These are phyloP conservation scores for Fragum whitleyi DNA, from an alignment of 2,888 invertebrate genomes.

Conservation along the genomic window DNA sequence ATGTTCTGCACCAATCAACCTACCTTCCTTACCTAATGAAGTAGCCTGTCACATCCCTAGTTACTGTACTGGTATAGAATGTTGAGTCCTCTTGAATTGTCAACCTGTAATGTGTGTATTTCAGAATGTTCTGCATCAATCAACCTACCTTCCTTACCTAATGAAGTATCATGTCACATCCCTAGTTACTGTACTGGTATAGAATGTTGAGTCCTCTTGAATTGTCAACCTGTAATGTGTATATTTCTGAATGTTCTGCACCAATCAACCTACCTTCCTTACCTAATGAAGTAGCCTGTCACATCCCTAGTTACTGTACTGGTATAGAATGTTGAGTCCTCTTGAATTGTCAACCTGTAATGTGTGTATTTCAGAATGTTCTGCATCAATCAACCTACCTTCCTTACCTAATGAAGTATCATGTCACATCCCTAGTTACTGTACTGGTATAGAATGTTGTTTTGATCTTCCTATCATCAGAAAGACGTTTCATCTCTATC, in stretches of 20 bases:
- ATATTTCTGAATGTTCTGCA: constrained; percentile 55
- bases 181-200: constrained; percentile 69
- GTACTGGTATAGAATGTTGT: constrained; percentile 73
- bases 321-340: constrained; percentile 69
- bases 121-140: constrained; percentile 58
- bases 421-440: constrained; percentile 67
- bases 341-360: not conserved
- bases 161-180: constrained; percentile 62
- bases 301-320: constrained; percentile 67
- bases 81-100: too few species aligned
- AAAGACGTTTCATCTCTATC: constrained; percentile 58
- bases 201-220: constrained; percentile 61
- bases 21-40: constrained; percentile 52
- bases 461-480: constrained; percentile 52
- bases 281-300: constrained; percentile 59
- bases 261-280: constrained; percentile 49
- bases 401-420: constrained; percentile 55
- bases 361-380: constrained; percentile 54
- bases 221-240: not conserved
- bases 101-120: too few species aligned
- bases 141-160: constrained; percentile 51
- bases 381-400: constrained; percentile 39
- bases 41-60: constrained; percentile 66
- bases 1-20: constrained; percentile 45
- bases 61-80: constrained; percentile 69